Evolutionary conservation across 2,797 vertebrate genomes (phyloP).

Genomic region (Neoniphon sammara): DNA sequence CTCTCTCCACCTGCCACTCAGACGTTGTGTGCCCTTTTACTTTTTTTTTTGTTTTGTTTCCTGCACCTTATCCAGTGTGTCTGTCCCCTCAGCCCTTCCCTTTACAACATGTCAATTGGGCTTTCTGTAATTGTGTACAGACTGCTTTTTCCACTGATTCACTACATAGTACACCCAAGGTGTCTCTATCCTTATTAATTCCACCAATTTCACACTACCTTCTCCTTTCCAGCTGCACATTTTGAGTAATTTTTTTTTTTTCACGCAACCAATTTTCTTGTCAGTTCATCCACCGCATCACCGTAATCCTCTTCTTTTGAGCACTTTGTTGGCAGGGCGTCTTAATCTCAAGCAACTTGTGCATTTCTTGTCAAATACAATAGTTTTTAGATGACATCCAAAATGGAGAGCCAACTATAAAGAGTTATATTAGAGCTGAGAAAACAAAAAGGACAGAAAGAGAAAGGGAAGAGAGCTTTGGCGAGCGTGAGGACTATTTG

Average conservation of each 20-base stretch:
- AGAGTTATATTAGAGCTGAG: too few relatives aligned
- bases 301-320: conserved; percentile 31
- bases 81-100: background rate
- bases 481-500: conserved; percentile 39
- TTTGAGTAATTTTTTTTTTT: conserved; percentile 48
- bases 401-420: too few relatives aligned
- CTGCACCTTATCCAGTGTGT: background rate
- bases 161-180: conserved; percentile 10
- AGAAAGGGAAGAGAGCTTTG: conserved; percentile 10
- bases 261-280: conserved; percentile 31
- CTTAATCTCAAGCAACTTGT: conserved; percentile 35
- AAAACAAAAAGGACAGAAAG: conserved; percentile 40
- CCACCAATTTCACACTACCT: conserved; percentile 12
- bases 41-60: too few relatives aligned
- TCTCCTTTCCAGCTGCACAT: conserved; percentile 38
- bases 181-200: conserved; percentile 6
- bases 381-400: conserved; percentile 18
- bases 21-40: conserved; percentile 11
- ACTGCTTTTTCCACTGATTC: conserved; percentile 16
- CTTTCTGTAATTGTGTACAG: conserved; percentile 13
- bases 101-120: conserved; percentile 1
- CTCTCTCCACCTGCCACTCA: conserved; percentile 14
- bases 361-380: background rate
- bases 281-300: conserved; percentile 53
- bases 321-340: conserved; percentile 24